Conservation (phyloP, 2,113 vertebrate genomes). For the Catharus bicknelli region DNA sequence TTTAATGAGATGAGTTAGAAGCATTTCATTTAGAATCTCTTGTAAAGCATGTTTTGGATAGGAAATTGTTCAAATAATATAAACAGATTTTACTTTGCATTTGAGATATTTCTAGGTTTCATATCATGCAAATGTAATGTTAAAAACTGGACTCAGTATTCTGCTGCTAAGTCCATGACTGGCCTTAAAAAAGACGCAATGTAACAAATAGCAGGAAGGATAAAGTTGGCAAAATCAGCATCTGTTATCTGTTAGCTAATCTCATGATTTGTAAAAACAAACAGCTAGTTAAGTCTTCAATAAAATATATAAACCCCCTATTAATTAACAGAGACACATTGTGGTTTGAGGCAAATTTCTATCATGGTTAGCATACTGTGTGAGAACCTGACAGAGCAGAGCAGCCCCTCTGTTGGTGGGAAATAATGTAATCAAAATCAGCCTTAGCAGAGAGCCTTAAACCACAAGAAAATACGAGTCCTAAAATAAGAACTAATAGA, state of each 20-base stretch:
- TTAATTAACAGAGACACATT: not conserved
- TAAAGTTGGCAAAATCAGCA: not conserved
- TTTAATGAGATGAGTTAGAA: not conserved
- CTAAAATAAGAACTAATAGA: not conserved
- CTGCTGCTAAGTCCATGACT: not conserved
- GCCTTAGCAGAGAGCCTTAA: not conserved
- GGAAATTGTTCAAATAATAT: not conserved
- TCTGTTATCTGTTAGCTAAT: constrained; percentile 27
- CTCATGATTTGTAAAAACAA: constrained; percentile 28
- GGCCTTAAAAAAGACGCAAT: not conserved
- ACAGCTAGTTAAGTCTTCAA: not conserved
- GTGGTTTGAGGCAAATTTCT: not conserved
- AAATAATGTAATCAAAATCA: not conserved
- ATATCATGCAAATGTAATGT: not conserved
- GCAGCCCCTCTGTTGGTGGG: not conserved
- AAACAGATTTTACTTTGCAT: not conserved
- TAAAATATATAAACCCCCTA: not conserved
- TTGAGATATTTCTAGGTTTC: not conserved
- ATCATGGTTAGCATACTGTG: not conserved
- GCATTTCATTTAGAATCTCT: not conserved
- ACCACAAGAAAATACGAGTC: not conserved
- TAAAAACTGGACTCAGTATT: not conserved
- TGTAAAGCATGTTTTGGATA: not conserved
- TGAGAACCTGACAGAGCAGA: not conserved
- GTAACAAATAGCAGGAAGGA: not conserved